Percentiles rank a stretch among this genome's conserved stretches.
Evolutionary conservation across 2,888 invertebrate genomes (phyloP).

Genomic region (Drosophila nr. perissopoda): DNA sequence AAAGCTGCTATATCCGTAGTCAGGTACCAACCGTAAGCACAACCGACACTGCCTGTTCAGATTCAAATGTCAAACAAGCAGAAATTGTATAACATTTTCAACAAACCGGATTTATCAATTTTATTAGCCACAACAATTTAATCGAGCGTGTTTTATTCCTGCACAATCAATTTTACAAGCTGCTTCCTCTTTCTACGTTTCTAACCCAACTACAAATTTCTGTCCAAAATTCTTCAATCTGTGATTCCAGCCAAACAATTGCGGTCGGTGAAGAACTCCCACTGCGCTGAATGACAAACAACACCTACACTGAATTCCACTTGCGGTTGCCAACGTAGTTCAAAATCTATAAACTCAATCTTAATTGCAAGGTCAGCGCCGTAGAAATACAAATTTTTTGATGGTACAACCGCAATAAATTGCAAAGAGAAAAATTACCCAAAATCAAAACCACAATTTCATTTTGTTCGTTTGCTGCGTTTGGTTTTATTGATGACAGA

Average conservation of each 20-base stretch:
- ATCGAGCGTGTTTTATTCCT: constrained; percentile 32
- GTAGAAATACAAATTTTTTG: background rate
- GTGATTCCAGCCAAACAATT: constrained; percentile 16
- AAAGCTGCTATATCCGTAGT: background rate
- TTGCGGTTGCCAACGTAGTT: constrained; percentile 11
- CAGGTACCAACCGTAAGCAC: background rate
- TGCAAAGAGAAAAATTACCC: constrained; percentile 35
- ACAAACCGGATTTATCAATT: constrained; percentile 20
- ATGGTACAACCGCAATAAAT: constrained; percentile 29
- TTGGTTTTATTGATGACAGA: constrained; percentile 29
- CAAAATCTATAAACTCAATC: background rate
- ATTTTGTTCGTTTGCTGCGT: constrained; percentile 30
- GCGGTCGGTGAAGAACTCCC: constrained; percentile 22
- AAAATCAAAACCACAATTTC: constrained; percentile 49
- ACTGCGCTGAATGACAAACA: constrained; percentile 10
- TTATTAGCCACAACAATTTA: constrained; percentile 37
- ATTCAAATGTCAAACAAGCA: constrained; percentile 41
- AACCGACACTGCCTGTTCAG: background rate
- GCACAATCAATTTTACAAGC: constrained; percentile 14
- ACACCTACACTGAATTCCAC: constrained; percentile 30
- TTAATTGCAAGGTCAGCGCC: constrained; percentile 45
- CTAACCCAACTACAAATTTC: constrained; percentile 11
- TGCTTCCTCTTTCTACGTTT: background rate
- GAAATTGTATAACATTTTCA: background rate
- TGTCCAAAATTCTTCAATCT: constrained; percentile 16